Percentiles rank a stretch among this genome's conserved stretches.
Evolutionary conservation across 2,113 vertebrate species (phyloP).

Genomic region (Clarias batrachus): DNA sequence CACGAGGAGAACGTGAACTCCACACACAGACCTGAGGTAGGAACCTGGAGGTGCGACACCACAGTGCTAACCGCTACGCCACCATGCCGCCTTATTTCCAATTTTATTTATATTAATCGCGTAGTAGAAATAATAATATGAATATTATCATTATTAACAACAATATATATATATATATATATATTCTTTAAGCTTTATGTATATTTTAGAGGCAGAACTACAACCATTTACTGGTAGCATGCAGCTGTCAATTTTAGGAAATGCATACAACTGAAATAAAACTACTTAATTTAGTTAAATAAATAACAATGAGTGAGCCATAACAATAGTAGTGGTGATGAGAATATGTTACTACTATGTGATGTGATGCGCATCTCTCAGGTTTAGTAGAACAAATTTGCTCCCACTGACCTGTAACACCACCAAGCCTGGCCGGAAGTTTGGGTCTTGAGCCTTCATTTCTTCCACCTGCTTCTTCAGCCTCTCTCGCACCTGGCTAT

Average conservation of each 20-base stretch:
- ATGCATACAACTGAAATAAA: neutral
- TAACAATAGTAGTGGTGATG: neutral
- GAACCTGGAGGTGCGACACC: no score
- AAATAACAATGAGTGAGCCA: neutral
- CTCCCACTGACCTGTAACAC: constrained; percentile 84
- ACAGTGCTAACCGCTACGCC: no score
- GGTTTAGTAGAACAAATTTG: neutral
- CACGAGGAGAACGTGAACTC: no score
- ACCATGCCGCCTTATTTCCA: no score
- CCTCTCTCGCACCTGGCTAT: constrained; percentile 84
- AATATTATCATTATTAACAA: no score
- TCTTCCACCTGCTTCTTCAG: constrained; percentile 84
- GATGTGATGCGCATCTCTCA: neutral
- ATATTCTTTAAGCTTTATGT: no score
- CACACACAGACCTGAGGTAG: no score
- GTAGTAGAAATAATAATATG: neutral
- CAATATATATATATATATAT: no score
- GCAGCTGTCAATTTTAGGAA: neutral
- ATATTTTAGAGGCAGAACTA: neutral
- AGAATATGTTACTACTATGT: neutral
- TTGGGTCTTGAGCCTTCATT: constrained; percentile 81
- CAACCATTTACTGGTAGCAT: neutral
- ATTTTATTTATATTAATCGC: no score
- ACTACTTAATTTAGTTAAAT: neutral
- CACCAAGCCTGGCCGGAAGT: constrained; percentile 88